phyloP scores from a whole-genome alignment of 2,888 invertebrate species.

The Eilema sororculum region DNA sequence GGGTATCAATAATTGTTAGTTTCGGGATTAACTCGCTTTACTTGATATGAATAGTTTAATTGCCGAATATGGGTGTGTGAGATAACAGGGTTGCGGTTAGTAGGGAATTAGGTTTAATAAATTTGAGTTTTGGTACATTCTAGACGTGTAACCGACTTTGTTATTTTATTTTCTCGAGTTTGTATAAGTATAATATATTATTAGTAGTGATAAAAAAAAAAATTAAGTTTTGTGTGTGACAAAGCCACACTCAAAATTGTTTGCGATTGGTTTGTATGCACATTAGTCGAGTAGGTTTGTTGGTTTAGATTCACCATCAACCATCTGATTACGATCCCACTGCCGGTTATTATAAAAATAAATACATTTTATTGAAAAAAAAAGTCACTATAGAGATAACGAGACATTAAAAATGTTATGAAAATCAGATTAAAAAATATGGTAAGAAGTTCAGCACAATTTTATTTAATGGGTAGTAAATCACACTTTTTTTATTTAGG shows the following conservation, averaged over 20 bases:
- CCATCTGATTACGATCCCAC: too few species aligned
- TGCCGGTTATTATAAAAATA: too few species aligned
- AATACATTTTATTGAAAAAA: not conserved
- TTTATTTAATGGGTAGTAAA: not conserved
- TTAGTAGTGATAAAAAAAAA: too few species aligned
- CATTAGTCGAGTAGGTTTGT: too few species aligned
- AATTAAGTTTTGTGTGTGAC: too few species aligned
- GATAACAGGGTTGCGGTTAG: slow-evolving; percentile 11
- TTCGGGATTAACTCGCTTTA: slow-evolving; percentile 55
- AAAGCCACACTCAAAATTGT: too few species aligned
- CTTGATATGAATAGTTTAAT: slow-evolving; percentile 56
- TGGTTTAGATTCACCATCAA: too few species aligned
- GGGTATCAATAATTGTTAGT: slow-evolving; percentile 59
- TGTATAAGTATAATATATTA: too few species aligned
- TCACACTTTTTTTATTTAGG: not conserved
- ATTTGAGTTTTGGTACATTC: not conserved
- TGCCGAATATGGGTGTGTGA: slow-evolving; percentile 35
- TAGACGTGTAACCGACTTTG: too few species aligned
- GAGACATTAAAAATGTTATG: slow-evolving; percentile 3
- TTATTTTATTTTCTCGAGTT: too few species aligned
- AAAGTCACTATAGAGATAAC: not conserved
- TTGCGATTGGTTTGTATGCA: too few species aligned
- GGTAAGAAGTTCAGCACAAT: slow-evolving; percentile 3
- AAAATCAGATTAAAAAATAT: not conserved
- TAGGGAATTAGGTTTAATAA: not conserved